Evolutionary conservation across 2,888 invertebrate genomes (phyloP).

Genomic region (Papilio gigon): DNA sequence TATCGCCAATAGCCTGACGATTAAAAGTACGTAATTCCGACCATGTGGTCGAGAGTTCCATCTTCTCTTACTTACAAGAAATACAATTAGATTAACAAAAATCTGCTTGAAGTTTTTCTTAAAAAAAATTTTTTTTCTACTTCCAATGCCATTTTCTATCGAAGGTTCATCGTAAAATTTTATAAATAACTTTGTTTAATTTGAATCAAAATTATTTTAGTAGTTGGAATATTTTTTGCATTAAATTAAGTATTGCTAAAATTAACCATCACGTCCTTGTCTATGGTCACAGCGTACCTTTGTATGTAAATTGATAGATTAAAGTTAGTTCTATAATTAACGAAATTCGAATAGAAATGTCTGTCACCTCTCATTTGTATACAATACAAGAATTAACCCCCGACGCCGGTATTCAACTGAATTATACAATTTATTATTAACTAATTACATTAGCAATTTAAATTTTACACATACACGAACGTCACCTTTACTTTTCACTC

Average conservation of each 20-base stretch:
- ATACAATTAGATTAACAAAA: too few species aligned
- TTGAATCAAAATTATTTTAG: too few species aligned
- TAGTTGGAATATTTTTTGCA: background rate
- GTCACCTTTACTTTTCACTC: background rate
- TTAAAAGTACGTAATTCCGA: too few species aligned
- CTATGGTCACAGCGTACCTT: background rate
- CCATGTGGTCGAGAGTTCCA: too few species aligned
- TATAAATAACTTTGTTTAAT: too few species aligned
- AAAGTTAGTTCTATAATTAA: background rate
- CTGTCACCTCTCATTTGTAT: background rate
- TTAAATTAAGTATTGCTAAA: background rate
- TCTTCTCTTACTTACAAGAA: too few species aligned
- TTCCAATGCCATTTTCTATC: too few species aligned
- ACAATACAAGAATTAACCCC: conserved; percentile 23
- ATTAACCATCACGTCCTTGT: background rate
- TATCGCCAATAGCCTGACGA: too few species aligned
- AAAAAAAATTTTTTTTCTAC: too few species aligned
- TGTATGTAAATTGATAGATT: conserved; percentile 1
- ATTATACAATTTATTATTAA: background rate
- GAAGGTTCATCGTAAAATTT: too few species aligned
- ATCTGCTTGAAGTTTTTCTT: too few species aligned
- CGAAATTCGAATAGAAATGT: background rate
- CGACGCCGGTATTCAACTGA: conserved; percentile 11
- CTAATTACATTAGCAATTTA: background rate
- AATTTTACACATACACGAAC: background rate